phyloP scores from a whole-genome alignment of 2,888 invertebrate genomes.

The Pristionchus japonicus region DNA sequence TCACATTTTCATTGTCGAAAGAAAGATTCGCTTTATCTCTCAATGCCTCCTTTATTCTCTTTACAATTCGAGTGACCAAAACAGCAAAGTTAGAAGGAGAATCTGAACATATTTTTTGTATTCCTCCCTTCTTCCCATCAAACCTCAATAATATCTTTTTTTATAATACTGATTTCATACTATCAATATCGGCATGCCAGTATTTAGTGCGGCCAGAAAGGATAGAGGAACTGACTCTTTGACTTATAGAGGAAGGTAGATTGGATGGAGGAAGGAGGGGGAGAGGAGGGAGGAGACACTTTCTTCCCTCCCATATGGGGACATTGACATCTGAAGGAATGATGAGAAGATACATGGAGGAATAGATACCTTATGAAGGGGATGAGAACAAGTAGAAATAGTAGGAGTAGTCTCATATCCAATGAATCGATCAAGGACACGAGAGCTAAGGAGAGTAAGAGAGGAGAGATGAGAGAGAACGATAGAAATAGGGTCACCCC shows the following conservation, averaged over 20 bases:
- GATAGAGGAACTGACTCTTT: neutral
- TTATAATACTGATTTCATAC: neutral
- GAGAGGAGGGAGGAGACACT: constrained; percentile 17
- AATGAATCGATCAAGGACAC: constrained; percentile 44
- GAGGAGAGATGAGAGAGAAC: constrained; percentile 9
- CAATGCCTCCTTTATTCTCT: constrained; percentile 1
- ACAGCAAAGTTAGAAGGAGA: neutral
- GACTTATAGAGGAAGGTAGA: constrained; percentile 24
- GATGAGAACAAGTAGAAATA: neutral
- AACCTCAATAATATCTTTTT: too few species aligned
- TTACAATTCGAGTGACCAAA: neutral
- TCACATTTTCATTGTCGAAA: constrained; percentile 43
- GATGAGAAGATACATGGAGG: neutral
- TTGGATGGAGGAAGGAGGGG: constrained; percentile 29
- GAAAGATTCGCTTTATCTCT: constrained; percentile 26
- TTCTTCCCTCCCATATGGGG: constrained; percentile 34
- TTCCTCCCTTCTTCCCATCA: neutral
- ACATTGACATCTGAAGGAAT: constrained; percentile 37
- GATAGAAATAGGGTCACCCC: constrained; percentile 36
- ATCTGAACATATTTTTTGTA: too few species aligned
- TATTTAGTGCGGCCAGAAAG: too few species aligned
- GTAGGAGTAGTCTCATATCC: constrained; percentile 3
- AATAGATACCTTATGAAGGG: neutral
- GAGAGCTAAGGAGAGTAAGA: constrained; percentile 12
- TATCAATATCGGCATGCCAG: too few species aligned